Percentiles rank a stretch among this genome's conserved stretches.
phyloP scores from a whole-genome alignment of 2,797 vertebrate genomes.

The Anabacerthia variegaticeps region DNA sequence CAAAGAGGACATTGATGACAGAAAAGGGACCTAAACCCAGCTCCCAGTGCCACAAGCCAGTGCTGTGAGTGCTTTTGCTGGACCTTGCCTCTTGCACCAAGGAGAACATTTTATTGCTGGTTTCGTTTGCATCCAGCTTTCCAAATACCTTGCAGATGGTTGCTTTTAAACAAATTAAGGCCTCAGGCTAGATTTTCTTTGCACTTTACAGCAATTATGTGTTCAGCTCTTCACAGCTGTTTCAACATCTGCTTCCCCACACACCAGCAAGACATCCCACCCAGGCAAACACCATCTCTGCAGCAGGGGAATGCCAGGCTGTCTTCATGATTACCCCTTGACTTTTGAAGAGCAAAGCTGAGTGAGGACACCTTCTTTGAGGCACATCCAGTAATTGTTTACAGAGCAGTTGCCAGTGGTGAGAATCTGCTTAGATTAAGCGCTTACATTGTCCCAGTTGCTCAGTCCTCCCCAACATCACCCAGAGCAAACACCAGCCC shows the following conservation, averaged over 20 bases:
- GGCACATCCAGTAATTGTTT: background rate
- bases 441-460: background rate
- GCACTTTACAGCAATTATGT: background rate
- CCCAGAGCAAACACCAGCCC: background rate
- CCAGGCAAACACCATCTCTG: background rate
- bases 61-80: background rate
- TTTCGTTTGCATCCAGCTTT: background rate
- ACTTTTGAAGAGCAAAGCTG: background rate
- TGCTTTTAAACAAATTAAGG: constrained; percentile 38
- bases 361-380: background rate
- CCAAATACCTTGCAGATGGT: constrained; percentile 25
- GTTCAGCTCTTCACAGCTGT: background rate
- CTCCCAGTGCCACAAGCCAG: background rate
- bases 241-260: constrained; percentile 26
- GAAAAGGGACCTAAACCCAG: background rate
- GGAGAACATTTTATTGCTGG: background rate
- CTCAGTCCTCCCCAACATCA: background rate
- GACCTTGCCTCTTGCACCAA: background rate
- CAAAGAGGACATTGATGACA: constrained; percentile 8
- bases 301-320: background rate
- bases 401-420: background rate
- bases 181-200: background rate
- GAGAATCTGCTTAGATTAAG: background rate
- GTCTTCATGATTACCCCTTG: background rate
- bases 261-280: background rate